phyloP scores from a whole-genome alignment of 2,113 vertebrate genomes.

The Myotis yumanensis region DNA sequence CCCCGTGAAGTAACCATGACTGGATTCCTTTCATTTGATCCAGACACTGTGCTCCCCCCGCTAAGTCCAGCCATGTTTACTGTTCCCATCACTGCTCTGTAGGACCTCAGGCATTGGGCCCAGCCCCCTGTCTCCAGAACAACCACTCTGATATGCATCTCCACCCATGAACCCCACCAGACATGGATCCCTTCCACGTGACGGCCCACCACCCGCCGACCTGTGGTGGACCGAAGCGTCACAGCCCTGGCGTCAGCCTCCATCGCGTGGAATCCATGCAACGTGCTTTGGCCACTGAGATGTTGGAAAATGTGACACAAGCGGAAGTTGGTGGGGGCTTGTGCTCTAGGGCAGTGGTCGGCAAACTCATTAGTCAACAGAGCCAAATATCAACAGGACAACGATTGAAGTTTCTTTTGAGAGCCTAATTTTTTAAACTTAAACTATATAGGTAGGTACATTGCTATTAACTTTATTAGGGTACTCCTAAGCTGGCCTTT shows the following conservation, averaged over 20 bases:
- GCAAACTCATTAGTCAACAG: too few relatives aligned
- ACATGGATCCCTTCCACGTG: neutral
- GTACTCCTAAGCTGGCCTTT: too few relatives aligned
- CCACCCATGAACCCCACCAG: neutral
- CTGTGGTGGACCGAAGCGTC: too few relatives aligned
- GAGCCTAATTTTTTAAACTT: too few relatives aligned
- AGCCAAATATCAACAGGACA: too few relatives aligned
- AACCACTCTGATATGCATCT: neutral
- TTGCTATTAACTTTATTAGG: too few relatives aligned
- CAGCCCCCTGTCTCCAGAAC: neutral
- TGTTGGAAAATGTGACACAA: neutral
- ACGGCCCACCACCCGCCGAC: neutral
- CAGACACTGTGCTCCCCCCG: neutral
- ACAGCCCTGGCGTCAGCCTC: neutral
- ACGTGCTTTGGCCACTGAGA: neutral
- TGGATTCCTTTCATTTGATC: neutral
- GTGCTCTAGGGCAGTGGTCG: too few relatives aligned
- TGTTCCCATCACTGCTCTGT: fast-evolving
- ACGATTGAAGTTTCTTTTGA: too few relatives aligned
- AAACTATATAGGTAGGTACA: too few relatives aligned
- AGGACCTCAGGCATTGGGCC: neutral
- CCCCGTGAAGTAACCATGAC: neutral
- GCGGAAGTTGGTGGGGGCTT: neutral
- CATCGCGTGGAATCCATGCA: fast-evolving
- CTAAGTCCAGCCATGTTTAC: neutral